Conservation (phyloP, 2,113 vertebrate genomes). For the Romanogobio albipinnatus region DNA sequence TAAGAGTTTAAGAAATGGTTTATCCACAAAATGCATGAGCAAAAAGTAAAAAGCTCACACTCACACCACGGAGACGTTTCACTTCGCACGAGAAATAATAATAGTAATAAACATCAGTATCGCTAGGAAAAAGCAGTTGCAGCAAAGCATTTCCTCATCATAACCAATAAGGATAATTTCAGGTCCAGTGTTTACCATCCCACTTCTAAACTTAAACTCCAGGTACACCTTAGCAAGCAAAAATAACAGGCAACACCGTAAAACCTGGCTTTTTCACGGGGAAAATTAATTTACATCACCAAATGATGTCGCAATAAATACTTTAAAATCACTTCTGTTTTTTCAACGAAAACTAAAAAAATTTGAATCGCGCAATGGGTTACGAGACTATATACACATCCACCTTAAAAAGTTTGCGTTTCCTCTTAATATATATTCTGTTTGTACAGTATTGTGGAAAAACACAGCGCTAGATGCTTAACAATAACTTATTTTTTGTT, state of each 20-base stretch:
- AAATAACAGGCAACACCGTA: constrained; percentile 33
- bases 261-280: constrained; percentile 16
- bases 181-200: constrained; percentile 45
- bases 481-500: constrained; percentile 37
- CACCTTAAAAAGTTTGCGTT: constrained; percentile 46
- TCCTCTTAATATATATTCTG: constrained; percentile 63
- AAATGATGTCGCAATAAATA: constrained; percentile 27
- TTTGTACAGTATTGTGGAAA: constrained; percentile 65
- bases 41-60: constrained; percentile 46
- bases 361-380: constrained; percentile 35
- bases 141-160: constrained; percentile 59
- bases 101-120: constrained; percentile 64
- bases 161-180: constrained; percentile 55
- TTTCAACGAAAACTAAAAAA: neutral
- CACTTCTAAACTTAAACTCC: constrained; percentile 33
- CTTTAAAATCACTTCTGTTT: neutral
- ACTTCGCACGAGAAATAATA: constrained; percentile 63
- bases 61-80: constrained; percentile 55
- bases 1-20: constrained; percentile 33
- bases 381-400: constrained; percentile 68
- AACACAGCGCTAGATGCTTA: constrained; percentile 24
- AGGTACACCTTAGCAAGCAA: constrained; percentile 53
- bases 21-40: constrained; percentile 55
- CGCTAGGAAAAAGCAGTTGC: constrained; percentile 67
- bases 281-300: constrained; percentile 20